These are phyloP conservation scores for Taxidea taxus DNA, from an alignment of 2,113 vertebrate genomes.

Conservation along the genomic window DNA sequence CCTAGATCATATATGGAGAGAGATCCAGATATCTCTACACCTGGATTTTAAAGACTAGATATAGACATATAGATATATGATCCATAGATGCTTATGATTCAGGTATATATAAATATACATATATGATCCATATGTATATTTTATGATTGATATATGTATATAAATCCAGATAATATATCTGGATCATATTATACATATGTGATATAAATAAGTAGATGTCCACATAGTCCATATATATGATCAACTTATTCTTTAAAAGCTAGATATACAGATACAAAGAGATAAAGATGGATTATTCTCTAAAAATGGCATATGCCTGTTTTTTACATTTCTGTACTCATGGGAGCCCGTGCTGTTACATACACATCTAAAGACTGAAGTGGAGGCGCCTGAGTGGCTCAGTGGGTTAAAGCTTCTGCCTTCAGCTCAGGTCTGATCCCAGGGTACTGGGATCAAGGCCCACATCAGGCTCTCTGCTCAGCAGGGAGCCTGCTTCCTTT, in stretches of 20 bases:
- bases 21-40: background rate
- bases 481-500: too few species aligned
- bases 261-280: background rate
- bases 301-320: background rate
- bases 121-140: background rate
- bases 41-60: background rate
- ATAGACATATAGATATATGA: background rate
- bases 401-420: too few species aligned
- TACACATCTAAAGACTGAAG: background rate
- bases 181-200: background rate
- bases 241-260: background rate
- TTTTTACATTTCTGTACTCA: background rate
- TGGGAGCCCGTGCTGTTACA: background rate
- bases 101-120: background rate
- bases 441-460: too few species aligned
- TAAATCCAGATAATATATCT: background rate
- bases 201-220: background rate
- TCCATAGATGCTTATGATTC: background rate
- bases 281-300: background rate
- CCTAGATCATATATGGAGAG: background rate
- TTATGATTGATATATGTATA: background rate
- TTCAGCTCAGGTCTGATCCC: too few species aligned
- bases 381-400: too few species aligned
- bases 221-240: background rate
- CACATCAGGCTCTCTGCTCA: too few species aligned